A percentile compares a stretch with the other conserved stretches of the same genome.
Conservation (phyloP, 2,113 vertebrate genomes). For the Aldabrachelys gigantea region DNA sequence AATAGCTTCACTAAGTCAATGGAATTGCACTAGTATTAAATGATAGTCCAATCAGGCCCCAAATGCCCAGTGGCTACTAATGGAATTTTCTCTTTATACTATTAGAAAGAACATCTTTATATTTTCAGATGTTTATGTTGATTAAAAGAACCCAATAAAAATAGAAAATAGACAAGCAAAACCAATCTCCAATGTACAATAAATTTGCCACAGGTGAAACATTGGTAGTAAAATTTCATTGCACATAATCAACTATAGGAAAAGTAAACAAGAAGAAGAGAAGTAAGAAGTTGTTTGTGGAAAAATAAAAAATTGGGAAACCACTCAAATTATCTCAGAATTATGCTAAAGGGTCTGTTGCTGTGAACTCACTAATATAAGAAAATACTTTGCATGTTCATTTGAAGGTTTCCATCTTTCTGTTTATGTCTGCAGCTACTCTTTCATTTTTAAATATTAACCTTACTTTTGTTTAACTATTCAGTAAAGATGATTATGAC, state of each 20-base stretch:
- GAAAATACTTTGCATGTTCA: background rate
- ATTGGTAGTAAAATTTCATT: background rate
- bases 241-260: background rate
- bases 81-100: background rate
- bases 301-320: background rate
- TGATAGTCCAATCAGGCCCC: background rate
- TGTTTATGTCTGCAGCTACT: background rate
- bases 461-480: conserved; percentile 44
- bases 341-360: background rate
- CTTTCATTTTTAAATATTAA: conserved; percentile 36
- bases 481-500: conserved; percentile 8
- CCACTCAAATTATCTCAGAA: background rate
- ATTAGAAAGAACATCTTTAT: background rate
- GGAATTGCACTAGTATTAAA: background rate
- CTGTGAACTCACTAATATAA: background rate
- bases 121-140: background rate
- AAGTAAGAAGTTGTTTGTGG: background rate
- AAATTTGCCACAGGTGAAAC: background rate
- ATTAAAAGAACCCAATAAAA: background rate
- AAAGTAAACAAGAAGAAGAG: conserved; percentile 35
- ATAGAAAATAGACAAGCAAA: background rate
- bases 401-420: background rate
- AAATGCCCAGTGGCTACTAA: background rate
- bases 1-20: background rate
- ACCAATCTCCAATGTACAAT: background rate